phyloP scores from a whole-genome alignment of 53 echinoderm and acorn worm species.

The Astropecten irregularis region DNA sequence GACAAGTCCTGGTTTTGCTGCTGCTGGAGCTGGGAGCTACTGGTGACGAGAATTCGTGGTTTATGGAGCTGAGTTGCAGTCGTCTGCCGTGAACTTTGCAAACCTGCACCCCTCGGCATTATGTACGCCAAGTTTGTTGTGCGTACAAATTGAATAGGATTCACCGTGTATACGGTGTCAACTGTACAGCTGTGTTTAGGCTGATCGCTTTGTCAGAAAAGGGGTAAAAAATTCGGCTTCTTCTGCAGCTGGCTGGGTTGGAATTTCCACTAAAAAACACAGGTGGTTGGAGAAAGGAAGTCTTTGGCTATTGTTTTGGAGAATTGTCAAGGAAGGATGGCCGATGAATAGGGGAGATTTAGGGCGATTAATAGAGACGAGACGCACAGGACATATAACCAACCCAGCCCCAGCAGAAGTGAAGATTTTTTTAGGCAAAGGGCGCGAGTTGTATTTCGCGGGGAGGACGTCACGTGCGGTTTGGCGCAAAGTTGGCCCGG shows the following conservation, averaged over 20 bases:
- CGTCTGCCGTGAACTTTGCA: neutral
- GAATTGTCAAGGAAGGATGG: slow-evolving; percentile 24
- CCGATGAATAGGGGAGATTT: slow-evolving; percentile 24
- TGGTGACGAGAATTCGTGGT: slow-evolving; percentile 31
- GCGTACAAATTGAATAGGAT: neutral
- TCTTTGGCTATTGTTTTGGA: neutral
- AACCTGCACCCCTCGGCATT: slow-evolving; percentile 37
- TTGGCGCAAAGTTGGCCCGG: slow-evolving; percentile 63
- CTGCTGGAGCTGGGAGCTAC: neutral
- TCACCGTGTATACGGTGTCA: too few species aligned
- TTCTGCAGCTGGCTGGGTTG: neutral
- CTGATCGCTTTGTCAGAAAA: neutral
- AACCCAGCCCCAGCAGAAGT: neutral
- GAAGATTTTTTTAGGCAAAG: slow-evolving; percentile 7
- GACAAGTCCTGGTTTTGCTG: neutral
- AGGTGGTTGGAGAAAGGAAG: slow-evolving; percentile 15
- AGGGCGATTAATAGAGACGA: neutral
- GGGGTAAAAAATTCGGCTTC: neutral
- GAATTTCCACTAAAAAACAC: slow-evolving; percentile 1
- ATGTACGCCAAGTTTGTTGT: neutral
- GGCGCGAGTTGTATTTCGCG: slow-evolving; percentile 98
- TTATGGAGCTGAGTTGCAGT: neutral
- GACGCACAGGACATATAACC: neutral
- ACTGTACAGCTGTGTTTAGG: neutral
- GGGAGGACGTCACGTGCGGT: slow-evolving; percentile 84